Conservation (phyloP, 2,113 vertebrate species). For the Peucedramus taeniatus region DNA sequence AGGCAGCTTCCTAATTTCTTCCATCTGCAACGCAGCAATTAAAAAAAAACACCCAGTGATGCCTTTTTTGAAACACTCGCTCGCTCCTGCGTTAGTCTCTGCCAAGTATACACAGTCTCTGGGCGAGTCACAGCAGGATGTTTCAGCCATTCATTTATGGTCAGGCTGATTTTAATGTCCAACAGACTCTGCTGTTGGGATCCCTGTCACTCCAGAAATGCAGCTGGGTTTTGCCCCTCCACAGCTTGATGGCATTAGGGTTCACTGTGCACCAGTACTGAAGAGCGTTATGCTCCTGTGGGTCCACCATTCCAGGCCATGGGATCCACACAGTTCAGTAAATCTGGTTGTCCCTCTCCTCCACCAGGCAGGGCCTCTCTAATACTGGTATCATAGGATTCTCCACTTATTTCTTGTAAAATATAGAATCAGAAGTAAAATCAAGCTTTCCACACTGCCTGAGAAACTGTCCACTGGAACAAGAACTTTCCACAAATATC, state of each 20-base stretch:
- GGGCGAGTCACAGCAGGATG: neutral
- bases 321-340: neutral
- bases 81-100: neutral
- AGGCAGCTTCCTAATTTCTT: neutral
- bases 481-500: neutral
- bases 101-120: neutral
- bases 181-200: neutral
- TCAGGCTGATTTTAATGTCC: neutral
- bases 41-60: rapidly evolving
- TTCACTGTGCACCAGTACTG: neutral
- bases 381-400: neutral
- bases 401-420: neutral
- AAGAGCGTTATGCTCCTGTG: neutral
- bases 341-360: neutral
- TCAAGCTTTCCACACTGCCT: neutral
- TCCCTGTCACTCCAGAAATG: neutral
- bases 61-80: neutral
- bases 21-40: neutral
- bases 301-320: neutral
- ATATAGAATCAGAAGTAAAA: neutral
- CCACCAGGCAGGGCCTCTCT: neutral
- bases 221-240: neutral
- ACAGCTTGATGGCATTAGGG: neutral
- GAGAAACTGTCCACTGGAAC: neutral
- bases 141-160: neutral